These are phyloP conservation scores for Lanistes nyassanus DNA, from an alignment of 1,140 invertebrate species.

Conservation along the genomic window DNA sequence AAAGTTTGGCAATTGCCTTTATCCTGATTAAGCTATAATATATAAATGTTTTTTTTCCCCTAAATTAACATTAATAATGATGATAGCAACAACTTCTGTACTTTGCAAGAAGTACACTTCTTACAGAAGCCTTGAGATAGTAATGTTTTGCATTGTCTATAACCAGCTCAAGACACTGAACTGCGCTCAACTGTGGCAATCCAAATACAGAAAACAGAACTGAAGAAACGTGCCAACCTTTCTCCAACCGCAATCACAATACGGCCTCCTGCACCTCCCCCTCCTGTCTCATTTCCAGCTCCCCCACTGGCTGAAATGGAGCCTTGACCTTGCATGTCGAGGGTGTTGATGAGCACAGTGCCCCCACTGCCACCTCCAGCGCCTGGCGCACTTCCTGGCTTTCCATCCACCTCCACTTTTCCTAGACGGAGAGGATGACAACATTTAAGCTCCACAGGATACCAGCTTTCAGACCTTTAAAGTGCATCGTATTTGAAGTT, in stretches of 20 bases:
- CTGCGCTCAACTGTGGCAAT: not conserved
- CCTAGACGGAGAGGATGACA: constrained; percentile 32
- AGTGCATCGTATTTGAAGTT: too few relatives aligned
- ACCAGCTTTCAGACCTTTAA: too few relatives aligned
- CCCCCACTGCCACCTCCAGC: constrained; percentile 56
- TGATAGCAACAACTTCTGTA: too few relatives aligned
- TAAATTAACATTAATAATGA: too few relatives aligned
- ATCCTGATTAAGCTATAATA: too few relatives aligned
- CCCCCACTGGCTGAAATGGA: constrained; percentile 49
- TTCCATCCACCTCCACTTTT: constrained; percentile 46
- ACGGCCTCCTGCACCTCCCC: constrained; percentile 53
- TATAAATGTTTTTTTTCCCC: too few relatives aligned
- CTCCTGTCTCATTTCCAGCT: constrained; percentile 40
- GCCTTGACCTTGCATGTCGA: constrained; percentile 44
- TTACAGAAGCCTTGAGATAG: too few relatives aligned
- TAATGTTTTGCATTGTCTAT: too few relatives aligned
- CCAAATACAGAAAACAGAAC: too few relatives aligned
- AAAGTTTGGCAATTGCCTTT: too few relatives aligned
- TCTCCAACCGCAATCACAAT: constrained; percentile 36
- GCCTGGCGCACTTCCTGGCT: constrained; percentile 31
- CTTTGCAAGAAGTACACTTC: too few relatives aligned
- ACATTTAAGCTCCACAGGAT: too few relatives aligned
- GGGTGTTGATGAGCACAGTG: constrained; percentile 42
- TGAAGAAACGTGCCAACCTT: constrained; percentile 21
- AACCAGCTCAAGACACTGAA: not conserved